Base-by-base conservation (phyloP, 2,797 vertebrate species). In the Perodicticus potto region DNA sequence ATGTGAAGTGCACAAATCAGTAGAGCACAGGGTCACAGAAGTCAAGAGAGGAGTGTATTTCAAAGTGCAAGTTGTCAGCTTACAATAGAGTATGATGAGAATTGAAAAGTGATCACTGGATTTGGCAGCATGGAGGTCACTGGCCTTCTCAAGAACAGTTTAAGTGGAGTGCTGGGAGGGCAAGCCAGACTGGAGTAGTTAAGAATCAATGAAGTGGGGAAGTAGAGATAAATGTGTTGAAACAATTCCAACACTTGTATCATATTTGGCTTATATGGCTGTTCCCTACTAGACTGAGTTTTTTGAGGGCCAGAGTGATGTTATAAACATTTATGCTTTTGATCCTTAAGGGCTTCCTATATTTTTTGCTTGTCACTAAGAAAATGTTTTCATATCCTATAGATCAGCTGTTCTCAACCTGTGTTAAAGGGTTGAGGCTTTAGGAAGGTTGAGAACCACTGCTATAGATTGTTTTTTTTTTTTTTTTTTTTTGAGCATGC, bases 321-420 rank as follows among this genome's bases (percentile, higher is more conserved):
- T 77, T 69, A 55, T 57, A 69, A 86, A 78, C 17, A 77, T 86
- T 77, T 92, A 29, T 77, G 32, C 29, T 57, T 92, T 69, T 92
- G 34, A 45, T 90, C 22, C 5, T 72, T 61, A n/a, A 57, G 32
- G 65, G 37, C 37, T 55, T 91, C 23, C 55, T 69, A 32, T 55
- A 67, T 7, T 45, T 82, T 90, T 91, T 61, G 53, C 53, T 45
- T 34, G n/a, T 85, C 45, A 82, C n/a, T 82, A 72, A 82, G 77
- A 91, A 72, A 70, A 34, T 59, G 8, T 29, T 81, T 34, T 45
- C 27, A 59, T 74, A 29, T 82, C 53, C 77, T 81, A 6, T 70
- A 59, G 29, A 72, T 43, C 45, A 49, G 45, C 45, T 2, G 12
- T 49, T 49, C 45, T 49, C 11, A 49, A 49, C 11, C 45, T 49